Evolutionary conservation across 2,888 invertebrate species (phyloP), one percentile per base, ranked within the genome.

Genomic region (Scaptomyza flava): DNA sequence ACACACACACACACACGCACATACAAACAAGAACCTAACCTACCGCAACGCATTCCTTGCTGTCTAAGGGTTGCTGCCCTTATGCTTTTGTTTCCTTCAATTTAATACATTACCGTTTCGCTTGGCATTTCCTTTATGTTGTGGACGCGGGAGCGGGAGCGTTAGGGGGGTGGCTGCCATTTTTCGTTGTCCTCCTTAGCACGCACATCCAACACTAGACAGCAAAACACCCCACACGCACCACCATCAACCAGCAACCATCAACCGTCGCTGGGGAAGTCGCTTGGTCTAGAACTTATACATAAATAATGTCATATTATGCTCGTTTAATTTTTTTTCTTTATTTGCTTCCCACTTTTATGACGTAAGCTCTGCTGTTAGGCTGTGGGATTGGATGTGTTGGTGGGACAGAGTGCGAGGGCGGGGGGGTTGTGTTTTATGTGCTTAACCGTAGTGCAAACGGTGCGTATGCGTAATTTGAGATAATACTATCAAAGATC

Each of bases 41-140:
- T 89, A 86, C 90, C 89, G 77, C 89, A 89, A 89, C 89, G 89
- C 89, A 86, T 82, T 89, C 72, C 68, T 56, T 59, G 68, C 73
- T 89, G 77, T 67, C 75, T 74, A 70, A 84, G 89, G 89, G 89
- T 89, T 86, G 90, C 48, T 63, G 38, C n/a, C 12, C 43, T 45
- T 38, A 36, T 23, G 36, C 45, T 33, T 52, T 50, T 41, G 36
- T 42, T 54, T 47, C 50, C 17, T 38, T 17, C 56, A 75, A 58
- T 68, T 75, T 77, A 77, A 75, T 75, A 72, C 61, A 77, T 75
- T 75, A 77, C 68, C 72, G 46, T 77, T 66, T 54, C 51, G 50
- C 57, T 61, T 38, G 71, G 71, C 67, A 59, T 63, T 75, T 65
- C 57, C 51, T 77, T 17, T 17, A 17, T 67, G 68, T 53, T 14